A percentile compares a stretch with the other conserved stretches of the same genome.
Conservation (phyloP, 1,140 invertebrate species). For the Heliconius congener region DNA sequence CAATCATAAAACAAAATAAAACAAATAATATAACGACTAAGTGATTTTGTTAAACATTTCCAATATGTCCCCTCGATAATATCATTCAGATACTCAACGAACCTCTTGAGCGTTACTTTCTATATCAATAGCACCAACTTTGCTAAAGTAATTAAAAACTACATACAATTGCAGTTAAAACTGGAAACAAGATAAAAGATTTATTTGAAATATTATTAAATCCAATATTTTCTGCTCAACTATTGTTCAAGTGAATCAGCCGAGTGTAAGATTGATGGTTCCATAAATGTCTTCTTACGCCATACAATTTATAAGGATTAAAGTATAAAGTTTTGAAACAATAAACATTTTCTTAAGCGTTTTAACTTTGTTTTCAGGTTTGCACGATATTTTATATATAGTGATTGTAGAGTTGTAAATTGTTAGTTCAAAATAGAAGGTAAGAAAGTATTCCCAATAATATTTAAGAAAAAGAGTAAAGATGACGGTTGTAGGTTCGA, state of each 20-base stretch:
- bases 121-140: background rate
- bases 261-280: background rate
- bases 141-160: background rate
- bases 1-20: no score
- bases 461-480: background rate
- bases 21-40: no score
- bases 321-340: background rate
- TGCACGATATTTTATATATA: background rate
- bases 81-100: background rate
- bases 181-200: background rate
- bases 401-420: background rate
- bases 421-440: background rate
- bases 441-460: no score
- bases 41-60: no score
- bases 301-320: conserved; percentile 3
- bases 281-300: conserved; percentile 1
- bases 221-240: background rate
- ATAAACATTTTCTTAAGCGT: conserved; percentile 10
- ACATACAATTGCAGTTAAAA: background rate
- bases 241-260: conserved; percentile 3
- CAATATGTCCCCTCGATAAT: no score
- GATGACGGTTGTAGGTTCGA: background rate
- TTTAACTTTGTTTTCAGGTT: background rate
- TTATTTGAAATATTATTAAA: background rate
- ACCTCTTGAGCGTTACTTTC: background rate